These are phyloP conservation scores for Autographa pulchrina DNA, from an alignment of 2,888 invertebrate species.

Conservation along the genomic window DNA sequence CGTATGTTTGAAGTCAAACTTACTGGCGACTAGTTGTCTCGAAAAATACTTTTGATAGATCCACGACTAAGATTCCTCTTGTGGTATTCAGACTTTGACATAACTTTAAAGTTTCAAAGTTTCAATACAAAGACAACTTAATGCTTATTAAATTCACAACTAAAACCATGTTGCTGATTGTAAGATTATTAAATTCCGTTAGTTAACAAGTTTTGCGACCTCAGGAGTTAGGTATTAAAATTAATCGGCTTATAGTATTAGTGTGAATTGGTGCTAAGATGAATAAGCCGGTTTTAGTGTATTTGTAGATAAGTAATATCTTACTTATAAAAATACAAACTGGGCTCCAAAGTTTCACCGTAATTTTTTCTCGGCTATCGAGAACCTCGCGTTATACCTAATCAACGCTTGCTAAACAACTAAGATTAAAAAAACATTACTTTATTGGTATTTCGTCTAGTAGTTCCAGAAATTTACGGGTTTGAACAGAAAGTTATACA, in stretches of 20 bases:
- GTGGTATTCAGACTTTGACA: constrained; percentile 54
- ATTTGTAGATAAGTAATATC: not conserved
- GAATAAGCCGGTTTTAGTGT: not conserved
- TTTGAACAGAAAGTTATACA: not conserved
- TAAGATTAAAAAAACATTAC: no score
- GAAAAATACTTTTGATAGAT: constrained; percentile 43
- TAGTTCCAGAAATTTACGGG: no score
- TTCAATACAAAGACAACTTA: constrained; percentile 63
- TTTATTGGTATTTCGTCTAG: no score
- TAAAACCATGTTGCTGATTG: constrained; percentile 59
- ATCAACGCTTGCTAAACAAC: no score
- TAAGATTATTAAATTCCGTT: constrained; percentile 57
- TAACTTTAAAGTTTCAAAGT: constrained; percentile 62
- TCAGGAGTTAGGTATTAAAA: constrained; percentile 44
- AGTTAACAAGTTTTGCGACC: constrained; percentile 48
- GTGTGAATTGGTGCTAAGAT: not conserved
- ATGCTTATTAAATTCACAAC: constrained; percentile 62
- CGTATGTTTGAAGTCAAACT: not conserved
- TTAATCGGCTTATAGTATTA: constrained; percentile 45
- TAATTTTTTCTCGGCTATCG: no score
- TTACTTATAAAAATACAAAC: not conserved
- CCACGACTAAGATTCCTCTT: constrained; percentile 46
- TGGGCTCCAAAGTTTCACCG: no score
- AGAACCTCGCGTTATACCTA: no score
- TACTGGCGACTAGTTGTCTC: constrained; percentile 8